Base-by-base conservation (phyloP, 2,888 invertebrate species). In the Euplagia quadripunctaria region DNA sequence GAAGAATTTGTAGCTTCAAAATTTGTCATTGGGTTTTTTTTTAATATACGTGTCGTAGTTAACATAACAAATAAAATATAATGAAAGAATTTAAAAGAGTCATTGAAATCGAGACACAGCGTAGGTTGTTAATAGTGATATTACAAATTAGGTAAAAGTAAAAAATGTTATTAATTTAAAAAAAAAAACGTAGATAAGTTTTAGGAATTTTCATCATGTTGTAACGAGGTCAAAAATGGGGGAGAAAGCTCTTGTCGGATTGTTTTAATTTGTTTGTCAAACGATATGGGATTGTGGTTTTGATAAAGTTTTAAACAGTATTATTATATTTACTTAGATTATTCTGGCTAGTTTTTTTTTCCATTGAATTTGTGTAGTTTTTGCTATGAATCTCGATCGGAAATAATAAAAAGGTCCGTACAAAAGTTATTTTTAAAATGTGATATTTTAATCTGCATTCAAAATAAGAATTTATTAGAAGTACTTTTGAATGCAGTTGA, bases 51-150 rank as follows among this genome's bases (percentile, higher is more conserved):
- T 61, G 58, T 20, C 20, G 12, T 31, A 20, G 20, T 61, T 61
- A 31, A 14, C 12, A 61, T 14, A 61, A 46, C 0, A 46, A 46
- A 46, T 8, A 6, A 46, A 46, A 46, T 9, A 8, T 46, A 46
- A 0, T 2, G 2, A 61, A 61, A 31, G 20, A 63, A 51, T 42
- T 61, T 11, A 51, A 16, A 42, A 68, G 68, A 68, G 72, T 86
- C 83, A 87, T 88, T 89, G 92, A 91, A 92, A 87, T 94, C 94
- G 94, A 92, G 92, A 91, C 86, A 72, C 93, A 92, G 94, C 92
- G 94, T 95, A 95, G 94, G 89, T 94, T 94, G 95, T 95, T 95
- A 93, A 93, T 95, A 95, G 95, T 94, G 94, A 95, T 95, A 95
- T 92, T 94, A 94, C 91, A 92, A 91, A 91, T 91, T 94, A 95